These are phyloP conservation scores for Drosophila truncata DNA, from an alignment of 1,140 invertebrate species.

Conservation along the genomic window DNA sequence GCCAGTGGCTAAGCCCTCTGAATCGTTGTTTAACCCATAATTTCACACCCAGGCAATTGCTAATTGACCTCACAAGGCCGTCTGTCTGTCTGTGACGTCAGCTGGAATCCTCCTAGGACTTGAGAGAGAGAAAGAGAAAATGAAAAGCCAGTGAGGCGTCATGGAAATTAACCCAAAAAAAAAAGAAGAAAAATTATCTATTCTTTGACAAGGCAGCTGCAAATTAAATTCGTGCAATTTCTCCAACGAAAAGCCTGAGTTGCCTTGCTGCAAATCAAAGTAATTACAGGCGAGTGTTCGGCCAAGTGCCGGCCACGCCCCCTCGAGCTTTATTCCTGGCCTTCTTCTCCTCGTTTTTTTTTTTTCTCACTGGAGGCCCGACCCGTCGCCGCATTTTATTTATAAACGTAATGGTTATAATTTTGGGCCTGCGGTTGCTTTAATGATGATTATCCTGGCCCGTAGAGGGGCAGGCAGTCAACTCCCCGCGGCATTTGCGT, in stretches of 20 bases:
- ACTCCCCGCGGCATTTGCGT: conserved; percentile 64
- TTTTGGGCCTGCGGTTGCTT: conserved; percentile 77
- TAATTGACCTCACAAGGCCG: conserved; percentile 64
- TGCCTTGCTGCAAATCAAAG: conserved; percentile 64
- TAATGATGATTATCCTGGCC: conserved; percentile 77
- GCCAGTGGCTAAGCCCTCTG: not conserved
- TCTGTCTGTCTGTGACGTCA: conserved; percentile 61
- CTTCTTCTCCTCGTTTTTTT: not conserved
- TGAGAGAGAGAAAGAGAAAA: too few species aligned
- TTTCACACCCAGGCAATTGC: conserved; percentile 72
- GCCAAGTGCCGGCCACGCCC: conserved; percentile 57
- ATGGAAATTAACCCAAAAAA: conserved; percentile 42
- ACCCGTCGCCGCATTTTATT: conserved; percentile 63
- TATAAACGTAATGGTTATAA: conserved; percentile 82
- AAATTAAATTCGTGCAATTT: conserved; percentile 48
- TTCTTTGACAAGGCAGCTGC: conserved; percentile 14
- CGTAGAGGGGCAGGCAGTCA: too few species aligned
- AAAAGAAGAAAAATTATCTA: conserved; percentile 38
- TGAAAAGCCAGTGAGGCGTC: conserved; percentile 4
- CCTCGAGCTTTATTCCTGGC: not conserved
- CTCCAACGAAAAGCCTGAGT: conserved; percentile 4
- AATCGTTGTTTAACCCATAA: conserved; percentile 45
- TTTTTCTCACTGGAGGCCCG: not conserved
- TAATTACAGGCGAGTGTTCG: conserved; percentile 65
- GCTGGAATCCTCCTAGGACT: conserved; percentile 16